These are phyloP conservation scores for Mallotus villosus DNA, from an alignment of 2,797 vertebrate species.

Conservation along the genomic window DNA sequence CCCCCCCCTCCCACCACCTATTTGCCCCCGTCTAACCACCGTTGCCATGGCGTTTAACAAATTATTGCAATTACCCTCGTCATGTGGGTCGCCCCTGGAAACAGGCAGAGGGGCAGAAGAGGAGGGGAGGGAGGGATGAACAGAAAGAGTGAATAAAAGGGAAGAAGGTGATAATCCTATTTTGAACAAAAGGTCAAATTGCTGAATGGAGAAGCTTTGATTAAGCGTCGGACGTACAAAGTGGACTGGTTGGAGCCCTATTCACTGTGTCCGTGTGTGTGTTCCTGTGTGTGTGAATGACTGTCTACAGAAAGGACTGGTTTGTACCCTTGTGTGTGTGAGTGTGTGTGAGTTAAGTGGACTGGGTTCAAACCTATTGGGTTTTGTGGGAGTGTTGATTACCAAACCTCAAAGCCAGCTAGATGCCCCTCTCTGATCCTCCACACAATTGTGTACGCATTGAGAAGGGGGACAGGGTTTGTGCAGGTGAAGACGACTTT, in stretches of 20 bases:
- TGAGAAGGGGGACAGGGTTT: neutral
- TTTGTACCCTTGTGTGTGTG: neutral
- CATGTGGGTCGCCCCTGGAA: slow-evolving; percentile 99
- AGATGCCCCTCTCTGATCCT: slow-evolving; percentile 74
- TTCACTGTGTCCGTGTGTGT: slow-evolving; percentile 39
- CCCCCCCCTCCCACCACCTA: slow-evolving; percentile 84
- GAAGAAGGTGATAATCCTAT: slow-evolving; percentile 99
- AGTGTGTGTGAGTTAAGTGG: slow-evolving; percentile 35
- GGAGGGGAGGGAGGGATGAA: slow-evolving; percentile 52
- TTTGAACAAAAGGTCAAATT: slow-evolving; percentile 99
- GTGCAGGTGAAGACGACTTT: slow-evolving; percentile 11
- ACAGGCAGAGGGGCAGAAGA: slow-evolving; percentile 81
- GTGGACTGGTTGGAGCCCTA: slow-evolving; percentile 84
- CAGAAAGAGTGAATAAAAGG: slow-evolving; percentile 69
- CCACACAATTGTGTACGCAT: no score
- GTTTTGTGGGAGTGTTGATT: slow-evolving; percentile 80
- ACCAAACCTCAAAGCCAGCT: slow-evolving; percentile 88
- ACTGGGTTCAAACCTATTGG: slow-evolving; percentile 54
- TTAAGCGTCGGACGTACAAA: slow-evolving; percentile 99
- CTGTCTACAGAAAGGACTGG: neutral
- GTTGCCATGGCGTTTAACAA: slow-evolving; percentile 99
- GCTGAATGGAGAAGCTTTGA: slow-evolving; percentile 99
- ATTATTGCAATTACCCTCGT: slow-evolving; percentile 99
- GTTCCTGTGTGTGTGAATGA: slow-evolving; percentile 2
- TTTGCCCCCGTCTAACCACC: slow-evolving; percentile 94